These are phyloP conservation scores for Stegana nigrithorax DNA, from an alignment of 2,888 invertebrate genomes.

Conservation along the genomic window DNA sequence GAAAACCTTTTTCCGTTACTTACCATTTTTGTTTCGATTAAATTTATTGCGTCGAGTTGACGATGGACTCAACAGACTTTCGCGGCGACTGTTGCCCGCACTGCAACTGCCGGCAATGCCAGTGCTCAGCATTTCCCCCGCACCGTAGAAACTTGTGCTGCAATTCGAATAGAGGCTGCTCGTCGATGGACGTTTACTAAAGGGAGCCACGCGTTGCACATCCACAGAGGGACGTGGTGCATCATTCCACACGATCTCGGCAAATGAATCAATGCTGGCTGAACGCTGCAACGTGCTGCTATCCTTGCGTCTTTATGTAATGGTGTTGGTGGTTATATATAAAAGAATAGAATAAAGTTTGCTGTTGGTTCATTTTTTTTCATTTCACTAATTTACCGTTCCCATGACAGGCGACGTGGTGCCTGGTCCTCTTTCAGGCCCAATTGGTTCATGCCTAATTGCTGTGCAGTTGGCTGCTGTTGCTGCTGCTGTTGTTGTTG, in stretches of 20 bases:
- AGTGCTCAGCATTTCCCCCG: conserved; percentile 41
- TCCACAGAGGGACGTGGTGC: conserved; percentile 66
- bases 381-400: conserved; percentile 72
- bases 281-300: conserved; percentile 75
- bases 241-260: conserved; percentile 77
- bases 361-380: too few species aligned
- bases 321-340: neutral
- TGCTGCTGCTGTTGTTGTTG: conserved; percentile 41
- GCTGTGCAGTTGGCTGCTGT: conserved; percentile 34
- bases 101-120: conserved; percentile 32
- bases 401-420: conserved; percentile 72
- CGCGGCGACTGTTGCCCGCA: conserved; percentile 67
- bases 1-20: conserved; percentile 60
- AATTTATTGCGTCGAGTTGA: conserved; percentile 82
- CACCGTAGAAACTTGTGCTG: conserved; percentile 41
- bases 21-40: conserved; percentile 80
- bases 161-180: conserved; percentile 65
- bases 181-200: conserved; percentile 67
- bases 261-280: conserved; percentile 83
- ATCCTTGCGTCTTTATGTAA: conserved; percentile 56
- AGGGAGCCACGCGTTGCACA: conserved; percentile 57
- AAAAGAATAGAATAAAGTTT: neutral
- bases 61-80: conserved; percentile 80
- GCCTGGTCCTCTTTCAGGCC: conserved; percentile 69
- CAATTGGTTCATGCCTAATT: too few species aligned